Evolutionary conservation across 53 echinoderm and acorn worm genomes (phyloP), one percentile per base, ranked within the genome.

Genomic region (Astropecten irregularis): DNA sequence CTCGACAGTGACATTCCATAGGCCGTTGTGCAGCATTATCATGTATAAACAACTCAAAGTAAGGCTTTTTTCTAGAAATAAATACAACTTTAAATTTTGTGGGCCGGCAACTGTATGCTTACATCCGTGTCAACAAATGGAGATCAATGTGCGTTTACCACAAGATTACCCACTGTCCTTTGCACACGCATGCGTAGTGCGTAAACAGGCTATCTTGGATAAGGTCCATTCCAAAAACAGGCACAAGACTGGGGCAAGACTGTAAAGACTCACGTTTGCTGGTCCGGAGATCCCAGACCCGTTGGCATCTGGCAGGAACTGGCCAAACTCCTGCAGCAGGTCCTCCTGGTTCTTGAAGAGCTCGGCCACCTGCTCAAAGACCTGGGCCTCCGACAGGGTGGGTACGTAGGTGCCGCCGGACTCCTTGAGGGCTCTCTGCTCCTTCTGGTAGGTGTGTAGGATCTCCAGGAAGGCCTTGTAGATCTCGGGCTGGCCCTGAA

Each of bases 401-500:
- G 99, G 99, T 66, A 90, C 87, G 66, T 99, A 94, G 49, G 86
- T 88, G 23, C 99, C 99, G 35, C 92, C 89, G 16, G 99, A 94
- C 79, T 99, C 99, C 83, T 99, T 99, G 52, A 99, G 94, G 30
- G 88, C 83, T 10, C 99, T 87, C 89, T 99, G 99, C 63, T 99
- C 99, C 70, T 99, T 99, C 87, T 99, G 99, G 86, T 99, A 99
- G 13, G 99, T 99, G 88, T 99, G 99, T 9, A 99, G 86, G 67
- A 99, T 99, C 84, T 95, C 99, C 22, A 99, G 66, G 81, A 99
- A 99, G 20, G 94, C 94, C 67, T 99, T 99, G 88, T 99, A 99
- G 69, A 99, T 99, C 77, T 99, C 99, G 21, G 99, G 99, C 83
- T 99, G 99, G 56, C 94, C 94, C 73, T 99, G 99, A 84, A 99